These are phyloP conservation scores for Aspidiotus rigidus DNA, from an alignment of 2,888 invertebrate species.

Conservation along the genomic window DNA sequence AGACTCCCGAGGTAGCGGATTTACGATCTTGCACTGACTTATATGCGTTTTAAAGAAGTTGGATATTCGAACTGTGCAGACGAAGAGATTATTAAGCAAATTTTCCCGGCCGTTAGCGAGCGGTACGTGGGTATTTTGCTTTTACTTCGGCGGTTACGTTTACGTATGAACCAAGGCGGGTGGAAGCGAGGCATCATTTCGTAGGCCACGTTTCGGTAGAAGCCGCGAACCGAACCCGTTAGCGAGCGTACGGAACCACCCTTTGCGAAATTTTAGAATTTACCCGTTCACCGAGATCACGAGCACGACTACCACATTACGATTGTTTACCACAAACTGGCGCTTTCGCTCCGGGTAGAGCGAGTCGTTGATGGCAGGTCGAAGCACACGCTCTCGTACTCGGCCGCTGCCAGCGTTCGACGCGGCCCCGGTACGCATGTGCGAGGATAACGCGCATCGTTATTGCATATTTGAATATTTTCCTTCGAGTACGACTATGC, in stretches of 20 bases:
- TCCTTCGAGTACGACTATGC: too few species aligned
- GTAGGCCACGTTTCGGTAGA: slow-evolving; percentile 24
- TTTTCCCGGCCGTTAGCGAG: slow-evolving; percentile 21
- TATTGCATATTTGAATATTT: slow-evolving; percentile 5
- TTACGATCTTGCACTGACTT: not conserved
- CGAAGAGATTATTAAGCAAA: slow-evolving; percentile 9
- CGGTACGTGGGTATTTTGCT: slow-evolving; percentile 6
- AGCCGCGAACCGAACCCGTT: slow-evolving; percentile 17
- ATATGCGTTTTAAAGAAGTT: not conserved
- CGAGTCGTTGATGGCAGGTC: slow-evolving; percentile 5
- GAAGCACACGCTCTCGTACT: slow-evolving; percentile 7
- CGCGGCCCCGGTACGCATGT: slow-evolving; percentile 13
- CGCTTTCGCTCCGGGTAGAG: slow-evolving; percentile 9
- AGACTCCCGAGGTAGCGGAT: too few species aligned
- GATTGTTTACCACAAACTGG: slow-evolving; percentile 17
- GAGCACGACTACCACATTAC: slow-evolving; percentile 27
- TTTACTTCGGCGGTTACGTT: slow-evolving; percentile 23
- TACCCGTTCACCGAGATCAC: slow-evolving; percentile 3
- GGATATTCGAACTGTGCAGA: slow-evolving; percentile 7
- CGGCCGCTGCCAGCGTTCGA: slow-evolving; percentile 8
- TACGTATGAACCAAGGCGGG: slow-evolving; percentile 9
- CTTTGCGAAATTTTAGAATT: slow-evolving; percentile 2
- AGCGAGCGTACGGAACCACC: slow-evolving; percentile 7
- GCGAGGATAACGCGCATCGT: not conserved
- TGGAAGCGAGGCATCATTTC: slow-evolving; percentile 23